Evolutionary conservation across 2,888 invertebrate species (phyloP).

Genomic region (Drosophila atripex): DNA sequence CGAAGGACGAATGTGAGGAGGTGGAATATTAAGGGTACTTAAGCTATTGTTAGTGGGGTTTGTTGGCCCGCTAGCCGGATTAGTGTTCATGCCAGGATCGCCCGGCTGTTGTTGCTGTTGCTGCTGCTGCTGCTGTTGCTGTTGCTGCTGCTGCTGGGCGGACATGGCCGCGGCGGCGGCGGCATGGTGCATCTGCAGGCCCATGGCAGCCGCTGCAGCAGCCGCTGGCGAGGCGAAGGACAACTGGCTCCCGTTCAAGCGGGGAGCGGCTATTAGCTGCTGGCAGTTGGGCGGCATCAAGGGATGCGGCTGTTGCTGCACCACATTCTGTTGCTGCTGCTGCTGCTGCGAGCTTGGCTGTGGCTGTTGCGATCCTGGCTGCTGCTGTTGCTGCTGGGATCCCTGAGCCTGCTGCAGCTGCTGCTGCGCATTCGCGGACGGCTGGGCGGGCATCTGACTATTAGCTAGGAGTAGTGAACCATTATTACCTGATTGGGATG

Average conservation of each 20-base stretch:
- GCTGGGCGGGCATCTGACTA: constrained; percentile 78
- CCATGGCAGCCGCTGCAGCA: constrained; percentile 84
- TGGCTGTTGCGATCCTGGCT: constrained; percentile 63
- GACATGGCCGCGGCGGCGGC: constrained; percentile 82
- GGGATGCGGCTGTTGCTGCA: constrained; percentile 83
- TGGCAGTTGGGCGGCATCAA: constrained; percentile 76
- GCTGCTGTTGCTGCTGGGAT: constrained; percentile 84
- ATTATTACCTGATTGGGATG: constrained; percentile 84
- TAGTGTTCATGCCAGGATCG: constrained; percentile 48
- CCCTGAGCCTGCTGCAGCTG: constrained; percentile 70
- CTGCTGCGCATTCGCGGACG: constrained; percentile 57
- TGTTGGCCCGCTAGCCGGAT: constrained; percentile 48
- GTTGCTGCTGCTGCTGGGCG: constrained; percentile 69
- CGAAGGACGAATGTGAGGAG: constrained; percentile 88
- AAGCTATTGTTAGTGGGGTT: constrained; percentile 84
- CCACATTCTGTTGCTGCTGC: constrained; percentile 83
- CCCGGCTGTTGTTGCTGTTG: constrained; percentile 58
- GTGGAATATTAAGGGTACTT: constrained; percentile 86
- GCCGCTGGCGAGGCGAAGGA: constrained; percentile 84
- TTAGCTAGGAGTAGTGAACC: constrained; percentile 82
- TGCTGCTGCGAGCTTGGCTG: constrained; percentile 83
- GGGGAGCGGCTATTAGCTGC: constrained; percentile 85
- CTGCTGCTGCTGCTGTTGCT: constrained; percentile 64
- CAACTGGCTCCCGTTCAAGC: constrained; percentile 85
- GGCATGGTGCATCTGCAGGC: constrained; percentile 85